Base-by-base conservation (phyloP, 2,113 vertebrate genomes). In the Plotosus lineatus region DNA sequence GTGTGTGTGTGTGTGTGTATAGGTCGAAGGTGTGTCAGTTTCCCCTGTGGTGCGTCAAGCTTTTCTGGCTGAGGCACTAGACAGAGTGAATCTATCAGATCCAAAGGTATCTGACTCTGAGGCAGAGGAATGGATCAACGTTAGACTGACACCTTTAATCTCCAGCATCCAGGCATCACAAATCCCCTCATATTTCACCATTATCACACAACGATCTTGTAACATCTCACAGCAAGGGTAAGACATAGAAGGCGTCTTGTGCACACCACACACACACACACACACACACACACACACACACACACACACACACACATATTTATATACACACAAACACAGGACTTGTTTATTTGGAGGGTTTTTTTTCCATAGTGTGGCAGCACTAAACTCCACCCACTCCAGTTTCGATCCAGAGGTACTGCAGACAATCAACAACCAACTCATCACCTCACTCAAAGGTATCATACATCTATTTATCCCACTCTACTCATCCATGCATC, bases 51-150 rank as follows among this genome's bases (percentile, higher is more conserved):
- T 93, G 82, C 86, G 85, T 65, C 82, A 90, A 7, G 89, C 89
- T 61, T 80, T 93, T 79, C 56, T 94, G 46, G 83, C 91, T 53
- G 86, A 89, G 9, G 90, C 92, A 74, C 93, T 94, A 40, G 38
- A 86, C 7, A 88, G 91, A 0, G 91, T 85, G 2, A 90, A 91
- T 58, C 91, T 94, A 63, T 85, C 89, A 1, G 4, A 61, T 11
- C 79, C 33, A 8, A 85, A 84, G 0, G 75, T 91, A 21, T 38
- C 71, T 0, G 91, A 94, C 17, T 21, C 42, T 0, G 77, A 26
- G 0, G 86, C 92, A 42, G 6, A 19, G 8, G 0, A 23, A n/a
- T 94, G 93, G 93, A 85, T 94, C 40, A 46, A 6, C 0, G 0
- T 23, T 12, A 84, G 88, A 21, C 75, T 94, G 28, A 73, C 14